Conservation (phyloP, 2,113 vertebrate genomes). For the Oreochromis niloticus region DNA sequence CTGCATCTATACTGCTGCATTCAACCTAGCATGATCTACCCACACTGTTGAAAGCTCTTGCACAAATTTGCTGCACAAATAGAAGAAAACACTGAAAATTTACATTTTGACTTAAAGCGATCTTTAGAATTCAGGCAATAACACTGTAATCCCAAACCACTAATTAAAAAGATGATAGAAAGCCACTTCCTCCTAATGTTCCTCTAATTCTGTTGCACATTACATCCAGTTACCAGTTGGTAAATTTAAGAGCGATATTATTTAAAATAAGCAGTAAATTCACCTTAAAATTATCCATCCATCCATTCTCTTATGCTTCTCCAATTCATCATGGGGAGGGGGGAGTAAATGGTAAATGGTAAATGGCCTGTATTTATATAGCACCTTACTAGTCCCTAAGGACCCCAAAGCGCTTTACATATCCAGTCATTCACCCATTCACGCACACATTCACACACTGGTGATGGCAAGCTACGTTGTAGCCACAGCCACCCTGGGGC, state of each 20-base stretch:
- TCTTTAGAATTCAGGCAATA: background rate
- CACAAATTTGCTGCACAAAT: background rate
- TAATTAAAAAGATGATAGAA: background rate
- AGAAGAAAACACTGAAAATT: background rate
- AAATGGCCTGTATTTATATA: too few relatives aligned
- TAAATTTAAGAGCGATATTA: background rate
- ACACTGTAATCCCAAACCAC: background rate
- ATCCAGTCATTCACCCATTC: too few relatives aligned
- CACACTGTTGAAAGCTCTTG: accelerated
- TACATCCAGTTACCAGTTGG: background rate
- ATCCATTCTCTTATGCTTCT: background rate
- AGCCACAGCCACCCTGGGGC: too few relatives aligned
- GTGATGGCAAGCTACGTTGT: too few relatives aligned
- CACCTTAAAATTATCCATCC: background rate
- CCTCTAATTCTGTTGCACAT: background rate
- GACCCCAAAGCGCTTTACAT: too few relatives aligned
- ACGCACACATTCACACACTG: too few relatives aligned
- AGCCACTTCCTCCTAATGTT: background rate
- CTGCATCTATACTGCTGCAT: background rate
- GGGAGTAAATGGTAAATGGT: too few relatives aligned
- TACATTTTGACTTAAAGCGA: background rate
- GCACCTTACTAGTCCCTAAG: too few relatives aligned
- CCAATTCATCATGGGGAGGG: background rate
- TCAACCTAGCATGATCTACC: background rate
- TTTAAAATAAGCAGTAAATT: background rate